Evolutionary conservation across 1,140 invertebrate species (phyloP).

Genomic region (Drosophila nannoptera): DNA sequence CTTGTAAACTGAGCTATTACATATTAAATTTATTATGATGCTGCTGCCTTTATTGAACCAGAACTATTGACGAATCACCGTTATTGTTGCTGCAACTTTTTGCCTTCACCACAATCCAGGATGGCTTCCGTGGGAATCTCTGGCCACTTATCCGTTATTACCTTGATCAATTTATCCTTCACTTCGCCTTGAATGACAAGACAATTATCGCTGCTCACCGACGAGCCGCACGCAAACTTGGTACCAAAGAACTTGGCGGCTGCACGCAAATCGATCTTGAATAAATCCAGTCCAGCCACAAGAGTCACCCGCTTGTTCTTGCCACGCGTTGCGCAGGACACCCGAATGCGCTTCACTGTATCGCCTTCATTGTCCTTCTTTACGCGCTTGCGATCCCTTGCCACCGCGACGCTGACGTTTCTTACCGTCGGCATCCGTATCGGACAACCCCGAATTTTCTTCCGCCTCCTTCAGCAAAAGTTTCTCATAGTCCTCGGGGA

Average conservation of each 20-base stretch:
- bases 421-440: slow-evolving; percentile 5
- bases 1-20: slow-evolving; percentile 58
- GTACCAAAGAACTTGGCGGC: slow-evolving; percentile 98
- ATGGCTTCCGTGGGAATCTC: slow-evolving; percentile 8
- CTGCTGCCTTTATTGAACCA: slow-evolving; percentile 30
- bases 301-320: slow-evolving; percentile 99
- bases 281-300: slow-evolving; percentile 89
- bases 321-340: slow-evolving; percentile 94
- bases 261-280: slow-evolving; percentile 97
- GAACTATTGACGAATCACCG: background rate
- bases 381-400: slow-evolving; percentile 12
- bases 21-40: slow-evolving; percentile 54
- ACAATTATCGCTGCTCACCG: slow-evolving; percentile 98
- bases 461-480: slow-evolving; percentile 81
- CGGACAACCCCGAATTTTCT: slow-evolving; percentile 69
- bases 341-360: slow-evolving; percentile 89
- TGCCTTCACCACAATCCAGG: slow-evolving; percentile 23
- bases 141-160: slow-evolving; percentile 95
- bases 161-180: slow-evolving; percentile 97
- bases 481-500: slow-evolving; percentile 94
- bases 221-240: slow-evolving; percentile 98
- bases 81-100: slow-evolving; percentile 65
- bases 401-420: slow-evolving; percentile 38
- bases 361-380: slow-evolving; percentile 80
- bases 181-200: slow-evolving; percentile 99